A percentile compares a stretch with the other conserved stretches of the same genome.
Evolutionary conservation across 1,140 invertebrate species (phyloP).

Genomic region (Palaemon carinicauda): DNA sequence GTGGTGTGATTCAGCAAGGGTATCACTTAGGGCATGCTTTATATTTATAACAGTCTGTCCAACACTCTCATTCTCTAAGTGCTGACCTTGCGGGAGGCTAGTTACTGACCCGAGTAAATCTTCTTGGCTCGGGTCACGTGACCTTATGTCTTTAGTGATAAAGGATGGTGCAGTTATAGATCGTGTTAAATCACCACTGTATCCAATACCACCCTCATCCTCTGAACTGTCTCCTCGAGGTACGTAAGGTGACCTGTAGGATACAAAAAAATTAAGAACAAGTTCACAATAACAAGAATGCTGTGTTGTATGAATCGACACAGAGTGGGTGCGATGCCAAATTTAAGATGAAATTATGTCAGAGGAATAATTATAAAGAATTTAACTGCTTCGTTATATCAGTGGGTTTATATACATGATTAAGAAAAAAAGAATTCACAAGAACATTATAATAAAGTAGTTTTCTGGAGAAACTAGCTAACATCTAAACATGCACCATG

Average conservation of each 20-base stretch:
- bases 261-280: not conserved
- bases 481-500: too few relatives aligned
- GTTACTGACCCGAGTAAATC: conserved; percentile 13
- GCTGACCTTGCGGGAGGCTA: conserved; percentile 15
- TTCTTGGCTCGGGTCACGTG: conserved; percentile 59
- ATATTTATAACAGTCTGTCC: conserved; percentile 44
- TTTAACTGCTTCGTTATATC: too few relatives aligned
- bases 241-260: conserved; percentile 62
- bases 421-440: too few relatives aligned
- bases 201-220: conserved; percentile 20
- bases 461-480: too few relatives aligned
- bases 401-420: too few relatives aligned
- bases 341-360: too few relatives aligned
- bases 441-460: too few relatives aligned
- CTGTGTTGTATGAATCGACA: not conserved
- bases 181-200: conserved; percentile 24
- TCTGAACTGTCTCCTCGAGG: conserved; percentile 55
- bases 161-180: conserved; percentile 49
- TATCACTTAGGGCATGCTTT: conserved; percentile 39
- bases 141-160: conserved; percentile 39
- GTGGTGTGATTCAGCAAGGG: conserved; percentile 17
- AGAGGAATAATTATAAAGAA: too few relatives aligned
- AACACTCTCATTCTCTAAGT: not conserved
- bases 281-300: not conserved
- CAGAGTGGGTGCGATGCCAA: not conserved